A percentile compares a stretch with the other conserved stretches of the same genome.
These are phyloP conservation scores for Semaprochilodus insignis DNA, from an alignment of 2,797 vertebrate genomes.

Conservation along the genomic window DNA sequence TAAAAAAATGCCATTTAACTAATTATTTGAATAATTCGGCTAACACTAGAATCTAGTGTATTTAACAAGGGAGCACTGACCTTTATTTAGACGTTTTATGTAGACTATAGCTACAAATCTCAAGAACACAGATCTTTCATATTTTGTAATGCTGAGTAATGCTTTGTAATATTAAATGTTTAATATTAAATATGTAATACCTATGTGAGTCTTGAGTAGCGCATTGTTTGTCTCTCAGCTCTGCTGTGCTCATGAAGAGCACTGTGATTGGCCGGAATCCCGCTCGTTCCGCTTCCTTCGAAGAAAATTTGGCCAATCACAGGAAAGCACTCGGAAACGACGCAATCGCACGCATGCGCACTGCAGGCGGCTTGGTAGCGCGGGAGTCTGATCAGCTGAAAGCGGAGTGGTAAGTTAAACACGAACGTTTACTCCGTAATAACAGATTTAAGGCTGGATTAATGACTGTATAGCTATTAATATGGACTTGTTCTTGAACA, in stretches of 20 bases:
- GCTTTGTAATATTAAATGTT: too few relatives aligned
- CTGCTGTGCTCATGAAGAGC: background rate
- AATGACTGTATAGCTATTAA: background rate
- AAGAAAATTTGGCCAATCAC: conserved; percentile 74
- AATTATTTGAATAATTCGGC: too few relatives aligned
- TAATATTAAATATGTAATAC: too few relatives aligned
- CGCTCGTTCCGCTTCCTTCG: too few relatives aligned
- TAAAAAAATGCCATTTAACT: too few relatives aligned
- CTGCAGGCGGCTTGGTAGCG: conserved; percentile 47
- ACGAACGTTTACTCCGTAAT: background rate
- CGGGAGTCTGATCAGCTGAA: conserved; percentile 68
- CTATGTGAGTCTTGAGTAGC: too few relatives aligned
- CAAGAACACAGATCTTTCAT: too few relatives aligned
- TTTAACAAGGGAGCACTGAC: too few relatives aligned
- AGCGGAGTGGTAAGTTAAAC: conserved; percentile 22
- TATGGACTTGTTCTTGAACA: background rate
- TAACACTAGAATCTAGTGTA: too few relatives aligned
- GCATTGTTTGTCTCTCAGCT: background rate
- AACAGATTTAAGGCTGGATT: background rate
- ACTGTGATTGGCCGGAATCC: background rate
- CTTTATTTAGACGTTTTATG: background rate
- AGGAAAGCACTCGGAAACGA: accelerated
- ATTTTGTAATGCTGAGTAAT: too few relatives aligned
- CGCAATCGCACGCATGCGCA: conserved; percentile 66
- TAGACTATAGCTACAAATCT: too few relatives aligned